Percentiles rank a stretch among this genome's conserved stretches.
phyloP scores from a whole-genome alignment of 2,888 invertebrate genomes.

The Xylota sylvarum region DNA sequence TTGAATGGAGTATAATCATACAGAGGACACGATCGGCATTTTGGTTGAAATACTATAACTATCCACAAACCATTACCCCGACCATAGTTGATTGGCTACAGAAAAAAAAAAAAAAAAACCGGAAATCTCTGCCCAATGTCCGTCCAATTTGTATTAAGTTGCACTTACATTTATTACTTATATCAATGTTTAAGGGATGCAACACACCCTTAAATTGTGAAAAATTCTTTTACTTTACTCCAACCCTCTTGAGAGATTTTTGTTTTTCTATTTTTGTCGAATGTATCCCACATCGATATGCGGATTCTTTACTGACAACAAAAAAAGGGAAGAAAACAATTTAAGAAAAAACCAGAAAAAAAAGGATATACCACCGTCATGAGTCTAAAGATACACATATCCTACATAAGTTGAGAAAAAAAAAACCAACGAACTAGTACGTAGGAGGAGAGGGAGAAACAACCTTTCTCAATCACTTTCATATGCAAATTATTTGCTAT shows the following conservation, averaged over 20 bases:
- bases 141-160: slow-evolving; percentile 35
- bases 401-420: slow-evolving; percentile 9
- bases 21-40: background rate
- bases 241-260: background rate
- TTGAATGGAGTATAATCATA: slow-evolving; percentile 25
- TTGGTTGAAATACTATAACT: background rate
- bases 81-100: slow-evolving; percentile 3
- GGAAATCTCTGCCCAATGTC: slow-evolving; percentile 27
- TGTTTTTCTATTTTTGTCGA: background rate
- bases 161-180: slow-evolving; percentile 66
- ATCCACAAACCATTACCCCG: background rate
- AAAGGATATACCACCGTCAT: slow-evolving; percentile 23
- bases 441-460: slow-evolving; percentile 45
- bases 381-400: slow-evolving; percentile 19
- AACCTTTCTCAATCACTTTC: slow-evolving; percentile 77
- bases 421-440: no score
- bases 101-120: no score
- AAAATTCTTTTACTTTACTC: background rate
- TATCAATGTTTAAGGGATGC: slow-evolving; percentile 39
- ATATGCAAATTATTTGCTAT: slow-evolving; percentile 77
- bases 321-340: slow-evolving; percentile 57
- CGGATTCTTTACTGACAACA: slow-evolving; percentile 23
- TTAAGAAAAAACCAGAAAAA: slow-evolving; percentile 58
- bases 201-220: slow-evolving; percentile 38
- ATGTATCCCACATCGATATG: slow-evolving; percentile 56